A percentile compares a stretch with the other conserved stretches of the same genome.
phyloP scores from a whole-genome alignment of 1,140 invertebrate genomes.

The Ceratitis capitata region DNA sequence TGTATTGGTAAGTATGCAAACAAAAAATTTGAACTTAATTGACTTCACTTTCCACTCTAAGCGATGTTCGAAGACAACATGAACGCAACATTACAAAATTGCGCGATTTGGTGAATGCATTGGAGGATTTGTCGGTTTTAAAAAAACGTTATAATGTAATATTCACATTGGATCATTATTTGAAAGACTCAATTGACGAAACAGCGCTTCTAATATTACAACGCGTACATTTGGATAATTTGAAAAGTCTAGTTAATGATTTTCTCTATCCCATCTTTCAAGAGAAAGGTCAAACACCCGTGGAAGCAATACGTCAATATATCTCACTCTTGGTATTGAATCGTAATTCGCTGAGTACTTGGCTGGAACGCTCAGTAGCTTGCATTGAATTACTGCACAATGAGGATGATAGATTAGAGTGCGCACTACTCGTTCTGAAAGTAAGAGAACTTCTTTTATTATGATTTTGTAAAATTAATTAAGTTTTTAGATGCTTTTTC shows the following conservation, averaged over 20 bases:
- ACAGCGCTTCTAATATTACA: constrained; percentile 58
- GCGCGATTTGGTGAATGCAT: constrained; percentile 53
- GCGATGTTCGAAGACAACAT: constrained; percentile 58
- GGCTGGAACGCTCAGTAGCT: constrained; percentile 57
- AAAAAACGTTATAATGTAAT: constrained; percentile 59
- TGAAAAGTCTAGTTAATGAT: constrained; percentile 55
- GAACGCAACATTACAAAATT: constrained; percentile 58
- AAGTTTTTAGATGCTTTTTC: too few relatives aligned
- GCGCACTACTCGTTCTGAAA: constrained; percentile 55
- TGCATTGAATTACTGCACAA: constrained; percentile 60
- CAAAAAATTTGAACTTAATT: not conserved
- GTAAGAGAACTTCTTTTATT: constrained; percentile 36
- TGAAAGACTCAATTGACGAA: constrained; percentile 60
- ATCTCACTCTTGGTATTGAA: constrained; percentile 55
- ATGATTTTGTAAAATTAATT: not conserved
- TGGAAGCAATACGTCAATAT: constrained; percentile 56
- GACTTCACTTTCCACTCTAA: constrained; percentile 29
- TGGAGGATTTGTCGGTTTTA: constrained; percentile 59
- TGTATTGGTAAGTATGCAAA: constrained; percentile 53
- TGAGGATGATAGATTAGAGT: constrained; percentile 58
- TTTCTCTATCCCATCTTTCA: constrained; percentile 62
- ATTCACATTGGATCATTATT: constrained; percentile 60
- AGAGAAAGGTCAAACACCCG: constrained; percentile 56
- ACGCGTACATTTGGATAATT: constrained; percentile 58
- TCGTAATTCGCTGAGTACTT: constrained; percentile 52